Conservation (phyloP, 2,888 invertebrate genomes). For the Trypoxylon attenuatum region DNA sequence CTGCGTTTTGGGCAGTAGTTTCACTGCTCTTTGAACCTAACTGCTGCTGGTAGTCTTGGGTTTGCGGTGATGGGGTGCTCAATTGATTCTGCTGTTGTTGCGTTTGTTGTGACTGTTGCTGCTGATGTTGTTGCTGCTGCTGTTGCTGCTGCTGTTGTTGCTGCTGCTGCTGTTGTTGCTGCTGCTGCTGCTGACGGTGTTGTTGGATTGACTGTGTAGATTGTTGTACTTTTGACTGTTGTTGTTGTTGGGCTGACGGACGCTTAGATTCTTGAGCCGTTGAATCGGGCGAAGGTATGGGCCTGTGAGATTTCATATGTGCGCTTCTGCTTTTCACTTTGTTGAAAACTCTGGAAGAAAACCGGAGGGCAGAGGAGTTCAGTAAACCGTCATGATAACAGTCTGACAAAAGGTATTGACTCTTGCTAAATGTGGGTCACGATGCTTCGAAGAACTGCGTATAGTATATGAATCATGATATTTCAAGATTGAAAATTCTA, state of each 20-base stretch:
- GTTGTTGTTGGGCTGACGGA: conserved; percentile 48
- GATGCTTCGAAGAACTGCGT: not conserved
- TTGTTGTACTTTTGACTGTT: conserved; percentile 43
- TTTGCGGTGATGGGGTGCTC: conserved; percentile 44
- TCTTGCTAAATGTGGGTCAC: not conserved
- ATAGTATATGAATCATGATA: no score
- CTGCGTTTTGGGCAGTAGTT: conserved; percentile 60
- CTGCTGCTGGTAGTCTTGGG: conserved; percentile 63
- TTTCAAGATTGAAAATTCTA: no score
- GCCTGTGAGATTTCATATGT: conserved; percentile 99
- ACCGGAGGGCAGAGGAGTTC: not conserved
- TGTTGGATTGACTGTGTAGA: conserved; percentile 43
- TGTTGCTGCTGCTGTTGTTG: conserved; percentile 62
- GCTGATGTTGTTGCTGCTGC: conserved; percentile 48
- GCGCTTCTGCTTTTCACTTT: conserved; percentile 99
- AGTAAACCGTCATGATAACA: no score
- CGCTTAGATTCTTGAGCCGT: conserved; percentile 83
- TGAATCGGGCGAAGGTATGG: conserved; percentile 82
- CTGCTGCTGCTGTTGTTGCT: conserved; percentile 49
- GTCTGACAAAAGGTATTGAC: no score
- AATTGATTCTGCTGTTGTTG: conserved; percentile 52
- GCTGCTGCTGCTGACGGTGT: conserved; percentile 56
- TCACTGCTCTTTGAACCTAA: conserved; percentile 58
- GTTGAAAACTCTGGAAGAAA: conserved; percentile 90
- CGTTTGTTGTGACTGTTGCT: conserved; percentile 32